Percentiles rank a stretch among this genome's conserved stretches.
Evolutionary conservation across 2,797 vertebrate genomes (phyloP).

Genomic region (Platalea minor): DNA sequence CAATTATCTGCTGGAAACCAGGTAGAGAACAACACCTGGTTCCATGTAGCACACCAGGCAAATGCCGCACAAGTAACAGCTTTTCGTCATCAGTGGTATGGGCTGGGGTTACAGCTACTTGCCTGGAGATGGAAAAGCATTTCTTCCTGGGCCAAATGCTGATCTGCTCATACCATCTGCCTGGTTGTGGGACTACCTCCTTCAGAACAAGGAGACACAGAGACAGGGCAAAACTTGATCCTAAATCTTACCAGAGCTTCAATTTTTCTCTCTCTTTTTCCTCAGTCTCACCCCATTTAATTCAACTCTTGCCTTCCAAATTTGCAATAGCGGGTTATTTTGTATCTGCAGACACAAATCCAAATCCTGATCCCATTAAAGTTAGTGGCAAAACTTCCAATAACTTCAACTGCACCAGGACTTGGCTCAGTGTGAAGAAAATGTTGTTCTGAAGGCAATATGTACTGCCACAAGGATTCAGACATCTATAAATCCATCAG

Average conservation of each 20-base stretch:
- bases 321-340: neutral
- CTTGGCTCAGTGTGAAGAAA: slow-evolving; percentile 52
- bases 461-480: slow-evolving; percentile 44
- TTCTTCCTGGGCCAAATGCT: neutral
- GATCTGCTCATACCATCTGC: neutral
- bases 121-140: neutral
- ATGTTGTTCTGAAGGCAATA: slow-evolving; percentile 47
- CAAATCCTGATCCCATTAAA: slow-evolving; percentile 52
- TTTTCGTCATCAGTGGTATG: neutral
- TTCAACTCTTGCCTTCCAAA: slow-evolving; percentile 5
- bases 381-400: slow-evolving; percentile 37
- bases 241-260: neutral
- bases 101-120: neutral
- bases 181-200: neutral
- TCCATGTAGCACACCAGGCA: neutral
- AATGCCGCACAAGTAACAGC: neutral
- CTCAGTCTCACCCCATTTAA: slow-evolving; percentile 14
- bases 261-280: neutral
- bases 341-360: slow-evolving; percentile 36
- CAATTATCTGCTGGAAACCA: neutral
- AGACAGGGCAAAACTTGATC: neutral
- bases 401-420: slow-evolving; percentile 29
- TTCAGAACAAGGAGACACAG: neutral
- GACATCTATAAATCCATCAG: slow-evolving; percentile 54
- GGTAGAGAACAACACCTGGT: neutral